Conservation (phyloP, 1,140 invertebrate species). For the Paramacrobiotus metropolitanus region DNA sequence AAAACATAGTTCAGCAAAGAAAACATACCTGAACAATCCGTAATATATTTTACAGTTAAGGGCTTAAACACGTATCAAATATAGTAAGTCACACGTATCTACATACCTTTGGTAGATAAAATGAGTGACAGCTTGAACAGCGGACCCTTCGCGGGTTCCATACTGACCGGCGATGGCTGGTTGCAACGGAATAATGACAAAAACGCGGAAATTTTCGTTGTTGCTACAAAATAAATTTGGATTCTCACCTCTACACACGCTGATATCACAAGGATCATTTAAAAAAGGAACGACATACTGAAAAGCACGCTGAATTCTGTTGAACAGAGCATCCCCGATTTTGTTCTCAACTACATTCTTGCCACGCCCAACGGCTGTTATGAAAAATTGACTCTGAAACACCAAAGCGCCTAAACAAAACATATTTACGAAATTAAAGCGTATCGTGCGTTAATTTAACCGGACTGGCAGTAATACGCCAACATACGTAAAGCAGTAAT, state of each 20-base stretch:
- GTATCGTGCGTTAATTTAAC: too few species aligned
- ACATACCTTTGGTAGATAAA: slow-evolving; percentile 55
- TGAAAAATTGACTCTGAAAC: slow-evolving; percentile 13
- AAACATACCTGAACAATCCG: too few species aligned
- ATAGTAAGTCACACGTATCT: not conserved
- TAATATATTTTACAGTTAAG: too few species aligned
- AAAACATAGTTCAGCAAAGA: too few species aligned
- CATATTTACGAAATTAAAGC: slow-evolving; percentile 15
- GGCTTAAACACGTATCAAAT: too few species aligned
- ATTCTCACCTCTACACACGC: too few species aligned
- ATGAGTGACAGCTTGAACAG: slow-evolving; percentile 76
- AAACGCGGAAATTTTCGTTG: slow-evolving; percentile 24
- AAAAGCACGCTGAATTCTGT: slow-evolving; percentile 61
- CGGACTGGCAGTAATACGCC: too few species aligned
- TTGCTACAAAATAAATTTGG: slow-evolving; percentile 14
- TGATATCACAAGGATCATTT: too few species aligned
- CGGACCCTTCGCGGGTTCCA: slow-evolving; percentile 62
- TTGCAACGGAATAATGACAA: slow-evolving; percentile 26
- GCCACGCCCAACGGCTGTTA: slow-evolving; percentile 14
- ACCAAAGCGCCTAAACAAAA: slow-evolving; percentile 14
- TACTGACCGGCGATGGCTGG: slow-evolving; percentile 24
- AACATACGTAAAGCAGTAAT: too few species aligned
- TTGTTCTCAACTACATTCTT: slow-evolving; percentile 49
- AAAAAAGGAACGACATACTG: slow-evolving; percentile 31
- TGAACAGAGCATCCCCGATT: slow-evolving; percentile 56